Evolutionary conservation across 2,797 vertebrate genomes (phyloP), one percentile per base, ranked within the genome.

Genomic region (Liparis tanakae): DNA sequence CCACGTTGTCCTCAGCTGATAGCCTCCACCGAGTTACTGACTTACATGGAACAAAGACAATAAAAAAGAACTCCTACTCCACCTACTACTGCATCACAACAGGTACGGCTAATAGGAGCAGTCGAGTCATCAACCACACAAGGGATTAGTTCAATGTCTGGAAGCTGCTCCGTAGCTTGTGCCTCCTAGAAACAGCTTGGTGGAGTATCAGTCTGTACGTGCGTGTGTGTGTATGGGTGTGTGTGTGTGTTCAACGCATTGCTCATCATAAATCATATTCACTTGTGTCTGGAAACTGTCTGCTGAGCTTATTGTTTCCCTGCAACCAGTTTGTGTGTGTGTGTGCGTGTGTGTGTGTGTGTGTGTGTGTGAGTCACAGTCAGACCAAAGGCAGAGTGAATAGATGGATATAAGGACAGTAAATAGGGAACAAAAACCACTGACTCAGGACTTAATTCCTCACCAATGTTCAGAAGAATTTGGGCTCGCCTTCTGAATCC

Each of bases 381-480:
- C 68, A 74, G 57, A 79, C n/a, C 7, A 17, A 46, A 59, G 43
- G 67, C 22, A 8, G 62, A 36, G 18, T 74, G 76, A 83, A 76
- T 17, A 80, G 69, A 78, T 22, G 65, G 55, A 66, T 79, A 66
- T n/a, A 74, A 62, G 33, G 61, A 80, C 65, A 76, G 57, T 22
- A 66, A 72, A 77, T 44, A 65, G 51, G 65, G 73, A 81, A 85
- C 70, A 86, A 87, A 86, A 78, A 70, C 9, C 54, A 41, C 25
- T 91, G 85, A 90, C 70, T 90, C 85, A 90, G 54, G 72, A 56
- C 3, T 70, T 55, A 70, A 78, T 67, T 72, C 63, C 39, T 81
- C 7, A 43, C n/a, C 14, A 6, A 43, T 39, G 51, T 54, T 80
- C 10, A 46, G 25, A 41, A 10, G 62, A 69, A 85, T 76, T 30